Evolutionary conservation across 2,888 invertebrate species (phyloP).

Genomic region (Dryocosmus kuriphilus): DNA sequence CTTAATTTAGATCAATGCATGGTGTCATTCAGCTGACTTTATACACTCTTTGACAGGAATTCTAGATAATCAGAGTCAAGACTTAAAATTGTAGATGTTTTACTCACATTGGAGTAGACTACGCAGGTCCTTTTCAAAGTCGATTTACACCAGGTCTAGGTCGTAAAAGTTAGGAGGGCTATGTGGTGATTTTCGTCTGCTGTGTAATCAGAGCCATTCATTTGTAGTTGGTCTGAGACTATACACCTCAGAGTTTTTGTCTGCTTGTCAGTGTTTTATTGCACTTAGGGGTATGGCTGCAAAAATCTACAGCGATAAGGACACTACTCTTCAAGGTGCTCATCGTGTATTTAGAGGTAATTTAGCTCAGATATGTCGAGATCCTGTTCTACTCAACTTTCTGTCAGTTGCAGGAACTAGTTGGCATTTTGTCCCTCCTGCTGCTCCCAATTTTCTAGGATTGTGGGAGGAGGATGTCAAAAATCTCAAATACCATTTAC

Average conservation of each 20-base stretch:
- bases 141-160: constrained; percentile 46
- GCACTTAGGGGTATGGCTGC: constrained; percentile 63
- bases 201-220: too few relatives aligned
- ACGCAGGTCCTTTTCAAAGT: constrained; percentile 52
- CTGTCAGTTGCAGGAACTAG: too few relatives aligned
- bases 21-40: constrained; percentile 46
- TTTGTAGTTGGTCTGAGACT: too few relatives aligned
- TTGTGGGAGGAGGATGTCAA: too few relatives aligned
- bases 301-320: too few relatives aligned
- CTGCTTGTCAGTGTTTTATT: constrained; percentile 57
- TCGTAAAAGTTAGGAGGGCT: constrained; percentile 51
- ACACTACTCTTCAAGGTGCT: constrained; percentile 65
- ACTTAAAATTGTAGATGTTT: constrained; percentile 39
- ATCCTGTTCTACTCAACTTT: too few relatives aligned
- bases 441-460: too few relatives aligned
- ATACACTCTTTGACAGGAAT: constrained; percentile 22
- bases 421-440: too few relatives aligned
- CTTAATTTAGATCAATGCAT: constrained; percentile 42
- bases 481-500: too few relatives aligned
- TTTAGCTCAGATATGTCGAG: too few relatives aligned
- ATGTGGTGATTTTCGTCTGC: constrained; percentile 55
- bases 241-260: too few relatives aligned
- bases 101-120: constrained; percentile 46
- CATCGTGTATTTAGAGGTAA: constrained; percentile 43
- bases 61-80: too few relatives aligned